Evolutionary conservation across 2,113 vertebrate species (phyloP), one percentile per base, ranked within the genome.

Genomic region (Chiloscyllium plagiosum): DNA sequence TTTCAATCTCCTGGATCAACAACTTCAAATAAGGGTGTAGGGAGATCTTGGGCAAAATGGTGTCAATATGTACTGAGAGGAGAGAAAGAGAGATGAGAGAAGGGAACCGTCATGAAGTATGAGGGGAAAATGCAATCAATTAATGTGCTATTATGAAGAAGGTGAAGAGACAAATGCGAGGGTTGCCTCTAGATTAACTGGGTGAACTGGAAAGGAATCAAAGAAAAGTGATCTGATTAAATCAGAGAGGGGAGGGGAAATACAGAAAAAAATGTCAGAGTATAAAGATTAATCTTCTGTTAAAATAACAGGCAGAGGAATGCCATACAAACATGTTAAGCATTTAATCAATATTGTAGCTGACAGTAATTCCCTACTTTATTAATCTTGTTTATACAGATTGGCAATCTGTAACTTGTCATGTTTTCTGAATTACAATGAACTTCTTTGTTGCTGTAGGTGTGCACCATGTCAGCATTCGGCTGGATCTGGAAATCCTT

Each of bases 391-490:
- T 61, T 56, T 92, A n/a, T 92, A n/a, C 56, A 52, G 56, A 52
- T 83, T 52, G 47, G 93, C 42, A 29, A 95, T 90, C 12, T 24
- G 33, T n/a, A 65, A 42, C 50, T 12, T 83, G 24, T 70, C 69
- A 20, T 68, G 96, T 13, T 17, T 66, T 85, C 80, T 52, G 42
- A 66, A 95, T 66, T 93, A 68, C 68, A 96, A 29, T 95, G 33
- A 96, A 96, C 94, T 96, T 96, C 52, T 96, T 96, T 96, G 65
- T 96, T 96, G 96, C 96, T 97, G 83, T 96, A 99, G 98, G 98
- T 72, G 47, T 98, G 97, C 98, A 99, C 96, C 96, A 97, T 1
- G 98, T 99, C 97, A 99, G 98, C 97, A 97, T 99, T 96, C 97
- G 97, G 96, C 87, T 99, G 97, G 98, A 99, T 96, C 97, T 99